Evolutionary conservation across 2,888 invertebrate genomes (phyloP).

Genomic region (Drosophila nr. perissopoda): DNA sequence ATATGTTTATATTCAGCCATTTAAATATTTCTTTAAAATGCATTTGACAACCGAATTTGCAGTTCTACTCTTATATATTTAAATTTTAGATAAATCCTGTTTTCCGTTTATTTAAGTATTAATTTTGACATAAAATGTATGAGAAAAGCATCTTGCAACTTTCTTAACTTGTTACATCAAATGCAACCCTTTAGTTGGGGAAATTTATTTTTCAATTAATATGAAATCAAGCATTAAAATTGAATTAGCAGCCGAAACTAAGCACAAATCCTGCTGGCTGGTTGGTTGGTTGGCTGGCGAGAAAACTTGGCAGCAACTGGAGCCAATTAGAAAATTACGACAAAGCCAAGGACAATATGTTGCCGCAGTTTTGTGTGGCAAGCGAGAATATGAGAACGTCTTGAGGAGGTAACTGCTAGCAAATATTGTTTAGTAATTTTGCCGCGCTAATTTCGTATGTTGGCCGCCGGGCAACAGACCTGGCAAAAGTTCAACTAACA

Average conservation of each 20-base stretch:
- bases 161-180: constrained; percentile 3
- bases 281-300: constrained; percentile 14
- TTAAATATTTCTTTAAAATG: neutral
- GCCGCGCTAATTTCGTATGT: constrained; percentile 79
- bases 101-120: neutral
- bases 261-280: constrained; percentile 47
- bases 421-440: constrained; percentile 81
- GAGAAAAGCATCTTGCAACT: neutral
- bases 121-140: neutral
- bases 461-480: constrained; percentile 75
- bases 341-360: constrained; percentile 69
- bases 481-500: constrained; percentile 76
- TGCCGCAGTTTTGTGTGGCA: constrained; percentile 50
- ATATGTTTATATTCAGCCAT: neutral
- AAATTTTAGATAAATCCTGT: neutral
- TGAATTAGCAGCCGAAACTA: constrained; percentile 78
- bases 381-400: constrained; percentile 28
- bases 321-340: constrained; percentile 77
- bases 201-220: constrained; percentile 81
- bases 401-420: constrained; percentile 44
- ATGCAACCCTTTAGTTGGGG: constrained; percentile 11
- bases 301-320: constrained; percentile 71
- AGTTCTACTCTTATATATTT: neutral
- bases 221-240: constrained; percentile 84
- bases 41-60: neutral